Evolutionary conservation across 2,797 vertebrate genomes (phyloP).

Genomic region (Scolopax rusticola): DNA sequence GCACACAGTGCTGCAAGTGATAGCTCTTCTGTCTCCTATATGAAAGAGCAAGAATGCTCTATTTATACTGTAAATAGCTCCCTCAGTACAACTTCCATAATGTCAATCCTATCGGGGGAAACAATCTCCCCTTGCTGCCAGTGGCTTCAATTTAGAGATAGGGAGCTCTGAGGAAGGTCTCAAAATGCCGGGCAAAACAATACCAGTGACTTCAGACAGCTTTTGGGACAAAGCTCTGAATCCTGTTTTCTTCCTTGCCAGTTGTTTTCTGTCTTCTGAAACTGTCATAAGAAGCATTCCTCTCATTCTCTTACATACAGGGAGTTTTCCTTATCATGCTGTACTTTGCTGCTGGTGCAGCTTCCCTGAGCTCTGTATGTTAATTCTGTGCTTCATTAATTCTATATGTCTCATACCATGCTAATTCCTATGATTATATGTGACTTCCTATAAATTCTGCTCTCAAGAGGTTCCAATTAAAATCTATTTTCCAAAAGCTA

Average conservation of each 20-base stretch:
- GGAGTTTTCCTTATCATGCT: accelerated
- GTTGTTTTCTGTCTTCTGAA: not conserved
- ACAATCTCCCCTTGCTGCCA: not conserved
- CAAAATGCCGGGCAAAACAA: not conserved
- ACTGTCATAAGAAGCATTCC: accelerated
- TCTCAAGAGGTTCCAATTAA: not conserved
- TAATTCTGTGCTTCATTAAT: not conserved
- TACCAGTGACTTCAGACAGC: not conserved
- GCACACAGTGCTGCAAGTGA: not conserved
- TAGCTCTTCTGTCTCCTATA: not conserved
- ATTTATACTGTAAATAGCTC: not conserved
- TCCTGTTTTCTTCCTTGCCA: not conserved
- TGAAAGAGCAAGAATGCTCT: not conserved
- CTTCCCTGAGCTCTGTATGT: not conserved
- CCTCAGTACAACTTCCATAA: not conserved
- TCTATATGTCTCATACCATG: not conserved
- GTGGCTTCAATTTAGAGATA: not conserved
- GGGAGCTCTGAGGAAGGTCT: not conserved
- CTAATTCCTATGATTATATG: not conserved
- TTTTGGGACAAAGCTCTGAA: not conserved
- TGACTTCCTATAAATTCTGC: not conserved
- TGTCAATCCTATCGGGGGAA: not conserved
- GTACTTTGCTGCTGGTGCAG: not conserved
- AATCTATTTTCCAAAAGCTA: not conserved
- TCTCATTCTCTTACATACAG: accelerated